Evolutionary conservation across 2,113 vertebrate species (phyloP).

Genomic region (Phalacrocorax pelagicus): DNA sequence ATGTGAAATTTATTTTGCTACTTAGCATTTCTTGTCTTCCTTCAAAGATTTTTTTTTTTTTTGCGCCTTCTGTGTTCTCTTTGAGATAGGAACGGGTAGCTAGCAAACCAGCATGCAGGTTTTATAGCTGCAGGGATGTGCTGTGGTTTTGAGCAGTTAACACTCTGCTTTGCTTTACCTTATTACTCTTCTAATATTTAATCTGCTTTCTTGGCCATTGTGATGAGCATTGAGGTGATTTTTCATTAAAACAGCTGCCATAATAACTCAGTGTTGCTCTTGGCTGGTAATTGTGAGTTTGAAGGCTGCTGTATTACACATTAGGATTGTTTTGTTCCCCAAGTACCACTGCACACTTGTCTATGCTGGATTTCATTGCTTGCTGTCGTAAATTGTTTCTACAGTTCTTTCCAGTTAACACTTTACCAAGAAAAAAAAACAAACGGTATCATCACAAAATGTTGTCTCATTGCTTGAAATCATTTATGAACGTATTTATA

Average conservation of each 20-base stretch:
- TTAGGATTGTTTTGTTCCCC: background rate
- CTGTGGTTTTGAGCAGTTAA: background rate
- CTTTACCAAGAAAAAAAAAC: background rate
- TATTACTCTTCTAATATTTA: background rate
- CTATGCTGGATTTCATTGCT: background rate
- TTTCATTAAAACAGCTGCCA: background rate
- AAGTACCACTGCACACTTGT: background rate
- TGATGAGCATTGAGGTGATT: background rate
- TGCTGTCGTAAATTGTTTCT: background rate
- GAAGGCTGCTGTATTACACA: background rate
- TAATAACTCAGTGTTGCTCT: background rate
- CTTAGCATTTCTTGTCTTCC: background rate
- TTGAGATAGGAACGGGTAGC: background rate
- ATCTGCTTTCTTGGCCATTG: background rate
- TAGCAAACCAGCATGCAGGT: background rate
- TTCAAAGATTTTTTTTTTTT: background rate
- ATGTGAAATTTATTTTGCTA: background rate
- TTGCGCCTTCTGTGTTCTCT: background rate
- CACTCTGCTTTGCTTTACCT: background rate
- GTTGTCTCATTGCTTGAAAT: background rate
- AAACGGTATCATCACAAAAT: background rate
- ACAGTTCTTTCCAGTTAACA: background rate
- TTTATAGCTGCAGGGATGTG: background rate
- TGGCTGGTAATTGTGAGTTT: background rate
- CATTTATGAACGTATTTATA: accelerated